phyloP scores from a whole-genome alignment of 2,113 vertebrate genomes.

The Chionis minor region DNA sequence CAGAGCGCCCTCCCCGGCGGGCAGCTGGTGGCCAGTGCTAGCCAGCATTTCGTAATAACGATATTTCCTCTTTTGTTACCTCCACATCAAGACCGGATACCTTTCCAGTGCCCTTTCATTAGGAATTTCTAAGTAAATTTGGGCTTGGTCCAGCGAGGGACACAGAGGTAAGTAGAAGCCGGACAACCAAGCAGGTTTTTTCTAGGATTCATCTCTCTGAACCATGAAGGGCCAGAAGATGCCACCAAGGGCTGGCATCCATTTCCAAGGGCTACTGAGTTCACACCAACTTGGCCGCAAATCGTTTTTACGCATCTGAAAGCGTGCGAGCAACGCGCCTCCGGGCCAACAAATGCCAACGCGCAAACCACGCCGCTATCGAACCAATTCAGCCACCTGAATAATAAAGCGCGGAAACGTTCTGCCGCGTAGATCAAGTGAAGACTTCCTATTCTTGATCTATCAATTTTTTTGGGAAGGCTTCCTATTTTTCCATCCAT shows the following conservation, averaged over 20 bases:
- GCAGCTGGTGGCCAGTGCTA: too few species aligned
- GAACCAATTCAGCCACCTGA: background rate
- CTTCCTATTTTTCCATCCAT: too few species aligned
- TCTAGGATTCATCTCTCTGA: background rate
- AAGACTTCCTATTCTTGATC: background rate
- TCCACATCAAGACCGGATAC: background rate
- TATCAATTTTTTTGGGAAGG: too few species aligned
- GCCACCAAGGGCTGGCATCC: background rate
- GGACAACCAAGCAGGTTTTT: background rate
- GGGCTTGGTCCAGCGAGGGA: background rate
- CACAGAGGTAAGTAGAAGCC: background rate
- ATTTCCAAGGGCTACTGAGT: background rate
- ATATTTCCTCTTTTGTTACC: background rate
- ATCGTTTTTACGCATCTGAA: rapidly evolving
- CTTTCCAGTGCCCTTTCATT: background rate
- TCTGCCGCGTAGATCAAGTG: rapidly evolving
- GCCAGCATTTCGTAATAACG: too few species aligned
- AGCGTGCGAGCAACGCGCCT: rapidly evolving
- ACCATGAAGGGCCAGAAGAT: rapidly evolving
- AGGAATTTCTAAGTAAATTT: background rate
- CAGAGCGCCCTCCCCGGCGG: background rate
- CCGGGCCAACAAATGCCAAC: background rate
- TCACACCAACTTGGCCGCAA: background rate
- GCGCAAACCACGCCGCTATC: background rate
- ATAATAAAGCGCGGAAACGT: rapidly evolving